phyloP scores from a whole-genome alignment of 2,113 vertebrate genomes.

The Guaruba guarouba region DNA sequence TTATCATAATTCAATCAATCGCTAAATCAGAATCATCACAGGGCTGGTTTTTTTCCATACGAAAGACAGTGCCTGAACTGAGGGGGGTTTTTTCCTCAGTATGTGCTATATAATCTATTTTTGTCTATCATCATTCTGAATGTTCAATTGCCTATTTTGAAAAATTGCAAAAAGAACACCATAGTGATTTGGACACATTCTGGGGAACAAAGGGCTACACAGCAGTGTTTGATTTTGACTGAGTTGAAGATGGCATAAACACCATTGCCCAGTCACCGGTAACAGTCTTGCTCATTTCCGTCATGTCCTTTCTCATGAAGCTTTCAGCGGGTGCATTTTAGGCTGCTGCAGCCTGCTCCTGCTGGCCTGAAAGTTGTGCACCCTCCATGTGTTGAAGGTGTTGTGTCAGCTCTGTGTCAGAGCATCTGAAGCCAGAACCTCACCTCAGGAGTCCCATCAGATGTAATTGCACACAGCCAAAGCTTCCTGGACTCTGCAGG shows the following conservation, averaged over 20 bases:
- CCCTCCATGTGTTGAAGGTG: not conserved
- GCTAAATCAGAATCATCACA: conserved; percentile 25
- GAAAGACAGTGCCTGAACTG: conserved; percentile 34
- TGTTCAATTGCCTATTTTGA: not conserved
- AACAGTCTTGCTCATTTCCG: not conserved
- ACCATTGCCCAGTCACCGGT: not conserved
- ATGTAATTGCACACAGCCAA: conserved; percentile 8
- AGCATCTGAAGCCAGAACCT: not conserved
- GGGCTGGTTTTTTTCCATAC: not conserved
- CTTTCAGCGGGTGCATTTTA: not conserved
- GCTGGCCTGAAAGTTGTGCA: not conserved
- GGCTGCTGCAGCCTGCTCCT: not conserved
- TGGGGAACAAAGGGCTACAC: not conserved
- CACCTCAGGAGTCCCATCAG: conserved; percentile 24
- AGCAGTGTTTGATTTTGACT: not conserved
- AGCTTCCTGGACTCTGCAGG: conserved; percentile 26
- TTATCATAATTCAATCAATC: conserved; percentile 52
- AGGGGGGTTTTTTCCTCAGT: not conserved
- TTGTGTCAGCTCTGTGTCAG: not conserved
- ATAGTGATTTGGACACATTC: not conserved
- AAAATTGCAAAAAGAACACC: not conserved
- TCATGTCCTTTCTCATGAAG: not conserved
- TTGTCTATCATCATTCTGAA: not conserved
- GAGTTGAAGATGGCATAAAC: not conserved
- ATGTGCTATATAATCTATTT: not conserved